Conservation (phyloP, 1,140 invertebrate species). For the Drosophila paulistorum region DNA sequence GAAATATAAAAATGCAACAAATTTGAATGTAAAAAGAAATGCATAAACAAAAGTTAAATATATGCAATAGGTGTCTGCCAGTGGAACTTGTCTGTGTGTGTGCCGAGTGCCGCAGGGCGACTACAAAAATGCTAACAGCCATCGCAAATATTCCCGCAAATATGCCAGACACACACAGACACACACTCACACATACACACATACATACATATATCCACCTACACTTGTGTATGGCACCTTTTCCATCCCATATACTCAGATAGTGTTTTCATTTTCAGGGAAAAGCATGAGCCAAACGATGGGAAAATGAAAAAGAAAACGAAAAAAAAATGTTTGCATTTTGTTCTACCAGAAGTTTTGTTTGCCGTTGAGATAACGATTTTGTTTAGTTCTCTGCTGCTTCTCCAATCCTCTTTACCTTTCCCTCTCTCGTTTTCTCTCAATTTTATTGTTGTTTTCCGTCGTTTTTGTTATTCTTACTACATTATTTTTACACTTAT, state of each 20-base stretch:
- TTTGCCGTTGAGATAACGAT: slow-evolving; percentile 65
- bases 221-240: not conserved
- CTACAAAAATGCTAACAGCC: slow-evolving; percentile 38
- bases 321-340: slow-evolving; percentile 65
- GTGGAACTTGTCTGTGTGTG: slow-evolving; percentile 17
- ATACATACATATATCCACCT: not conserved
- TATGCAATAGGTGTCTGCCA: slow-evolving; percentile 34
- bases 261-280: slow-evolving; percentile 39
- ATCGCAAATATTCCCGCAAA: slow-evolving; percentile 41
- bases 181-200: slow-evolving; percentile 1
- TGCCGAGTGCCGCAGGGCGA: slow-evolving; percentile 19
- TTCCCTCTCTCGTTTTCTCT: not conserved
- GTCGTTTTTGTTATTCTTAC: slow-evolving; percentile 43
- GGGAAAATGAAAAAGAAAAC: not conserved
- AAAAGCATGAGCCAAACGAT: slow-evolving; percentile 37
- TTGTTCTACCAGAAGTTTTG: slow-evolving; percentile 65
- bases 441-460: slow-evolving; percentile 7
- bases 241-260: slow-evolving; percentile 2
- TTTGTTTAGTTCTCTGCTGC: slow-evolving; percentile 32
- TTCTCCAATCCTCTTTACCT: not conserved
- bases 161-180: slow-evolving; percentile 5
- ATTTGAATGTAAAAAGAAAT: slow-evolving; percentile 57
- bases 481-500: slow-evolving; percentile 41
- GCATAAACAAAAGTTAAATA: not conserved
- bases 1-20: slow-evolving; percentile 66